Conservation (phyloP, 1,140 invertebrate species). For the Mycetomoellerius zeteki region DNA sequence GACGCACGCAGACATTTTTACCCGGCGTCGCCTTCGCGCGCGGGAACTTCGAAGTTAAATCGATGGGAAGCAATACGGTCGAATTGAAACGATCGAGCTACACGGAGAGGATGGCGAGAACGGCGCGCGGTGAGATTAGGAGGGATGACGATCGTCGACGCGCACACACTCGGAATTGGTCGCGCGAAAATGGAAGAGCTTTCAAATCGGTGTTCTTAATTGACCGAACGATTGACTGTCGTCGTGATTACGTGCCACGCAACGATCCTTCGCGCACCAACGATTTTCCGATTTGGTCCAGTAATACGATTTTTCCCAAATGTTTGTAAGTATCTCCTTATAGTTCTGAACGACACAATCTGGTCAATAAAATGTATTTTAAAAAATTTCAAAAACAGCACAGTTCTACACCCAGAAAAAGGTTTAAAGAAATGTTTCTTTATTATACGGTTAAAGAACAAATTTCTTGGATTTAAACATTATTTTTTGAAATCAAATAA, state of each 20-base stretch:
- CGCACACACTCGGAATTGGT: slow-evolving; percentile 70
- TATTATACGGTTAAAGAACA: no score
- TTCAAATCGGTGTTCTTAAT: slow-evolving; percentile 70
- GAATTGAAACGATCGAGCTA: slow-evolving; percentile 74
- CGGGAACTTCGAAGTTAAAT: slow-evolving; percentile 80
- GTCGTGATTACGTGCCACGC: slow-evolving; percentile 56
- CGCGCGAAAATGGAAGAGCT: slow-evolving; percentile 72
- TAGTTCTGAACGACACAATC: background rate
- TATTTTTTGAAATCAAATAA: no score
- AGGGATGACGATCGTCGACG: slow-evolving; percentile 9
- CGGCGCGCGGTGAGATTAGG: background rate
- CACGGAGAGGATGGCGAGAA: background rate
- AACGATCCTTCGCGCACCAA: background rate
- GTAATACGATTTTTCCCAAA: background rate
- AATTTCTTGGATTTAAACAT: no score
- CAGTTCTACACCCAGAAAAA: no score
- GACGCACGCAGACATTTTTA: slow-evolving; percentile 15
- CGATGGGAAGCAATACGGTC: slow-evolving; percentile 77
- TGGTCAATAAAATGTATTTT: background rate
- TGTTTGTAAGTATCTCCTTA: background rate
- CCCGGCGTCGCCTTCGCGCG: background rate
- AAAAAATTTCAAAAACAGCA: background rate
- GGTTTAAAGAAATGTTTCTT: no score
- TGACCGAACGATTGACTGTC: slow-evolving; percentile 59
- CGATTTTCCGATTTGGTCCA: background rate